Evolutionary conservation across 53 echinoderm and acorn worm species (phyloP).

Genomic region (Apostichopus leukothele): DNA sequence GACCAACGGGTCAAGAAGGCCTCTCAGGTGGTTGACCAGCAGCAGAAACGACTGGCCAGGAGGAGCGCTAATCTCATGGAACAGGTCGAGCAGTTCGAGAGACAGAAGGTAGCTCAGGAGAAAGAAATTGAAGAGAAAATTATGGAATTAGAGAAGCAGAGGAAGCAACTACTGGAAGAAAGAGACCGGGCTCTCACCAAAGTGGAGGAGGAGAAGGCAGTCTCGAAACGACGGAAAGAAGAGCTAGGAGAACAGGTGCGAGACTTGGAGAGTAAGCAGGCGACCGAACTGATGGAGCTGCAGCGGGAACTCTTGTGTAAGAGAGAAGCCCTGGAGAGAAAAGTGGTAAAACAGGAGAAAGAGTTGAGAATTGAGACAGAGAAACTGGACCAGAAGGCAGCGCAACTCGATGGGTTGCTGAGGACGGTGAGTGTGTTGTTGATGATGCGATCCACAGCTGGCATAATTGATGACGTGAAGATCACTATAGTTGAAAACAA

Average conservation of each 20-base stretch:
- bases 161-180: constrained; percentile 48
- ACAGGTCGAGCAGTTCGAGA: constrained; percentile 76
- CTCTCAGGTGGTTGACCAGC: constrained; percentile 34
- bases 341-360: constrained; percentile 49
- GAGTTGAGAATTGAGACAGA: constrained; percentile 35
- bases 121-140: constrained; percentile 67
- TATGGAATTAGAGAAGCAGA: constrained; percentile 58
- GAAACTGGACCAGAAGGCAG: constrained; percentile 49
- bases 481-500: no score
- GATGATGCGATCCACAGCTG: background rate
- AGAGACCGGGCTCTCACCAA: constrained; percentile 37
- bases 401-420: constrained; percentile 46
- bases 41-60: constrained; percentile 65
- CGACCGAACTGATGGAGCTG: constrained; percentile 49
- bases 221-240: constrained; percentile 28
- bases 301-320: constrained; percentile 46
- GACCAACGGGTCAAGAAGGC: constrained; percentile 63
- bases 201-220: constrained; percentile 58
- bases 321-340: constrained; percentile 51
- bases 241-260: constrained; percentile 46
- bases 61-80: constrained; percentile 71
- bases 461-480: no score
- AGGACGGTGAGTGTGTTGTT: constrained; percentile 52
- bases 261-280: constrained; percentile 49
- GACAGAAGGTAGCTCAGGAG: constrained; percentile 63